Evolutionary conservation across 2,797 vertebrate species (phyloP).

Genomic region (Neostethus bicornis): DNA sequence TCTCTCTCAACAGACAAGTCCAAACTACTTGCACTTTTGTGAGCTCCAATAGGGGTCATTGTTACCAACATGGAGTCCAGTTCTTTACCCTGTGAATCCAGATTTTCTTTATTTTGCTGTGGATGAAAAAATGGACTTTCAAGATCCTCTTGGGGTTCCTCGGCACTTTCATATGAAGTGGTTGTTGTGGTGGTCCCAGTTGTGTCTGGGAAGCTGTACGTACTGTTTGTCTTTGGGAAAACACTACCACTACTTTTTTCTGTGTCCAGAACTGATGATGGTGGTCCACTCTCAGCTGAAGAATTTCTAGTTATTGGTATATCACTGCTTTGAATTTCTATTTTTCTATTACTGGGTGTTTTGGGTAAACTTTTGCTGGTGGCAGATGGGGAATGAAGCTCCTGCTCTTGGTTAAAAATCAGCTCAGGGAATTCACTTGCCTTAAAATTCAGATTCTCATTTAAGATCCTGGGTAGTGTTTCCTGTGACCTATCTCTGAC

Average conservation of each 20-base stretch:
- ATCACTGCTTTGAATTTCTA: constrained; percentile 17
- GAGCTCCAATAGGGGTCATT: constrained; percentile 32
- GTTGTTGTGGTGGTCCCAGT: constrained; percentile 64
- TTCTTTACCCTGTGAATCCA: background rate
- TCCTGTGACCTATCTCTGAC: constrained; percentile 32
- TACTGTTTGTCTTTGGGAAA: constrained; percentile 74
- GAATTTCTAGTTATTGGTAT: constrained; percentile 52
- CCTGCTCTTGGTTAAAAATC: constrained; percentile 27
- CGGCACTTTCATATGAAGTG: constrained; percentile 76
- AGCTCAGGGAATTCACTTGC: constrained; percentile 31
- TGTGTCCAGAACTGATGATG: constrained; percentile 55
- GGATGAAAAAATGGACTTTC: constrained; percentile 42
- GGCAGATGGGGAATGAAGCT: constrained; percentile 30
- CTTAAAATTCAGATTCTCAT: background rate
- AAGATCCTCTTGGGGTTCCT: constrained; percentile 72
- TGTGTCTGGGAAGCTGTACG: constrained; percentile 76
- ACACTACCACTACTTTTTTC: constrained; percentile 67
- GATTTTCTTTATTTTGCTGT: constrained; percentile 13
- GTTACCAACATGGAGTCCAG: constrained; percentile 30
- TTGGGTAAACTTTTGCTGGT: constrained; percentile 29
- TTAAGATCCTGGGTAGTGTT: constrained; percentile 4
- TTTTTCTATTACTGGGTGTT: constrained; percentile 12
- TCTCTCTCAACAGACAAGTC: constrained; percentile 66
- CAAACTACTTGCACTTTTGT: constrained; percentile 72
- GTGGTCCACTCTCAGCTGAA: constrained; percentile 65